phyloP scores from a whole-genome alignment of 1,140 invertebrate species.

The Bradysia coprophila region DNA sequence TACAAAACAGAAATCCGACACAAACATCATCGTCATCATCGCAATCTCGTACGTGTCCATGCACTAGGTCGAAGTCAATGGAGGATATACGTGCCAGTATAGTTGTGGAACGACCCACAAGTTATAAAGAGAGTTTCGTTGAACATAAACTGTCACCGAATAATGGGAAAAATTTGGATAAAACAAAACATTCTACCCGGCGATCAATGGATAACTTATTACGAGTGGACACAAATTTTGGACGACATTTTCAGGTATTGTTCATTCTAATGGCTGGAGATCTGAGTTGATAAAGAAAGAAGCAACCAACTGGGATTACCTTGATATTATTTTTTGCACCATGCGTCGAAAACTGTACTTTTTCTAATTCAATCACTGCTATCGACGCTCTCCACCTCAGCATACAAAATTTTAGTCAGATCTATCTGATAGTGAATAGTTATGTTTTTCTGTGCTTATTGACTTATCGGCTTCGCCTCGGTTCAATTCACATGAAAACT shows the following conservation, averaged over 20 bases:
- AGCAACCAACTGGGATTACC: no score
- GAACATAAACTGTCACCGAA: neutral
- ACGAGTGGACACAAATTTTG: neutral
- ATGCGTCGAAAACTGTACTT: neutral
- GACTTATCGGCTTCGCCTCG: no score
- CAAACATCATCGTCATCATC: neutral
- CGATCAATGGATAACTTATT: constrained; percentile 2
- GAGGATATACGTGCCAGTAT: neutral
- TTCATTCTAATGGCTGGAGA: no score
- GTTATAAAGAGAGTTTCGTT: neutral
- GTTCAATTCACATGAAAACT: no score
- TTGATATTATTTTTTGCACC: neutral
- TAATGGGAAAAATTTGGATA: no score
- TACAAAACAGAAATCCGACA: neutral
- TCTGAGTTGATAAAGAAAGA: no score
- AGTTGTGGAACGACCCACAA: neutral
- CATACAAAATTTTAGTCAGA: no score
- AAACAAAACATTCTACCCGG: neutral
- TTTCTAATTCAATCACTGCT: neutral
- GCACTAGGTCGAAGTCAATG: constrained; percentile 1
- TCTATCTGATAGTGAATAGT: no score
- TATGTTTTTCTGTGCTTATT: no score
- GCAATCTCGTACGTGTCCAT: neutral
- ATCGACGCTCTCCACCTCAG: neutral
- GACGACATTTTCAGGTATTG: constrained; percentile 1